Conservation (phyloP, 2,113 vertebrate genomes). For the Ellobius talpinus region DNA sequence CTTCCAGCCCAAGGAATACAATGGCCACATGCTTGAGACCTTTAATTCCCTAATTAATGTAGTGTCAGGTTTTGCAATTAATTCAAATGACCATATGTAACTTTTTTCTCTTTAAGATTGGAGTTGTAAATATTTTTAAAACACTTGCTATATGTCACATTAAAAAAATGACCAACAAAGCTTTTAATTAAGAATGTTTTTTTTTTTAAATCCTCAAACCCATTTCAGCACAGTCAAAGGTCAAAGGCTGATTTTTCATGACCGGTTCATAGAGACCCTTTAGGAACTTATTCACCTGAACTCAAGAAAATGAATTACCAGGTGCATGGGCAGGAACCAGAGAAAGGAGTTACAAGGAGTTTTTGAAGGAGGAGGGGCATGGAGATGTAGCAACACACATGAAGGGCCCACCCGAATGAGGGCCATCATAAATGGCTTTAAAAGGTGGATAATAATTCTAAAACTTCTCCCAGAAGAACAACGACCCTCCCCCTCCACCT, state of each 20-base stretch:
- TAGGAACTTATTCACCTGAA: not conserved
- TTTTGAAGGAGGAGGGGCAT: not conserved
- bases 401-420: not conserved
- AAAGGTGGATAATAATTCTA: not conserved
- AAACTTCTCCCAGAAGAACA: slow-evolving; percentile 8
- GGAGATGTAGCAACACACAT: not conserved
- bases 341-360: not conserved
- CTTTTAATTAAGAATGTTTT: not conserved
- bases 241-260: not conserved
- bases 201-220: not conserved
- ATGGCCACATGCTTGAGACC: slow-evolving; percentile 86
- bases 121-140: slow-evolving; percentile 79
- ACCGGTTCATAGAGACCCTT: not conserved
- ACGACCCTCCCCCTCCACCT: not conserved
- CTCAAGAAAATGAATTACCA: not conserved
- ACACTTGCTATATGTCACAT: slow-evolving; percentile 29
- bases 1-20: slow-evolving; percentile 88
- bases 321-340: not conserved
- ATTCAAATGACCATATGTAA: slow-evolving; percentile 88
- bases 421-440: not conserved
- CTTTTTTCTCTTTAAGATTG: slow-evolving; percentile 81
- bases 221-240: not conserved
- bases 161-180: not conserved
- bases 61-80: slow-evolving; percentile 88
- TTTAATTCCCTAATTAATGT: slow-evolving; percentile 92